phyloP scores from a whole-genome alignment of 1,140 invertebrate species.

The Antheraea pernyi region DNA sequence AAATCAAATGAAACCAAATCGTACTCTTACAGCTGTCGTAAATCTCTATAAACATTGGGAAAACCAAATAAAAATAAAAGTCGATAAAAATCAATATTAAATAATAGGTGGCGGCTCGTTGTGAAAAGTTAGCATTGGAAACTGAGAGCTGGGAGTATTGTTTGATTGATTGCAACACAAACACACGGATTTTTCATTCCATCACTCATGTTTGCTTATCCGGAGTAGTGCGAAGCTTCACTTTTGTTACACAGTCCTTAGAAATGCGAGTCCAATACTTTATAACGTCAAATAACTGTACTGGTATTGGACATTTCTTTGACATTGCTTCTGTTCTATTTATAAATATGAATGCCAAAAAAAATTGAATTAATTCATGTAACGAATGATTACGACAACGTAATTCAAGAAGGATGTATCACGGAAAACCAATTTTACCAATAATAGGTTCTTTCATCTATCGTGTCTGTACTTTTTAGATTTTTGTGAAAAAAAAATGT shows the following conservation, averaged over 20 bases:
- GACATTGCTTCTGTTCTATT: constrained; percentile 19
- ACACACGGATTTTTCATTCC: constrained; percentile 39
- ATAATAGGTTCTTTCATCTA: no score
- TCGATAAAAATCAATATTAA: constrained; percentile 57
- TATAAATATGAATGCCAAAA: not conserved
- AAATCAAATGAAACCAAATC: constrained; percentile 45
- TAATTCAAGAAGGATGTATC: no score
- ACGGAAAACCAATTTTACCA: no score
- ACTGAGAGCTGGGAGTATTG: constrained; percentile 43
- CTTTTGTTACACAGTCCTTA: constrained; percentile 35
- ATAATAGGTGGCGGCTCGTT: constrained; percentile 46
- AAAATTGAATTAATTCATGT: no score
- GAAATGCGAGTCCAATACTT: constrained; percentile 20
- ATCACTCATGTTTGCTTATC: constrained; percentile 42
- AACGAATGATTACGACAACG: no score
- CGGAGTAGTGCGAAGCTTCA: constrained; percentile 22
- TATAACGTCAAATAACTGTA: constrained; percentile 10
- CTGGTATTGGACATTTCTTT: constrained; percentile 18
- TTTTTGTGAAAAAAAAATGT: no score
- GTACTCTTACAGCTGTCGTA: constrained; percentile 40
- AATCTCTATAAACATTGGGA: constrained; percentile 58
- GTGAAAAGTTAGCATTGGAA: constrained; percentile 59
- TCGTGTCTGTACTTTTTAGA: no score
- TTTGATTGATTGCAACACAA: constrained; percentile 70
- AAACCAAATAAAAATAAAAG: constrained; percentile 48